Evolutionary conservation across 2,888 invertebrate genomes (phyloP).

Genomic region (Tolmerus cingulatus): DNA sequence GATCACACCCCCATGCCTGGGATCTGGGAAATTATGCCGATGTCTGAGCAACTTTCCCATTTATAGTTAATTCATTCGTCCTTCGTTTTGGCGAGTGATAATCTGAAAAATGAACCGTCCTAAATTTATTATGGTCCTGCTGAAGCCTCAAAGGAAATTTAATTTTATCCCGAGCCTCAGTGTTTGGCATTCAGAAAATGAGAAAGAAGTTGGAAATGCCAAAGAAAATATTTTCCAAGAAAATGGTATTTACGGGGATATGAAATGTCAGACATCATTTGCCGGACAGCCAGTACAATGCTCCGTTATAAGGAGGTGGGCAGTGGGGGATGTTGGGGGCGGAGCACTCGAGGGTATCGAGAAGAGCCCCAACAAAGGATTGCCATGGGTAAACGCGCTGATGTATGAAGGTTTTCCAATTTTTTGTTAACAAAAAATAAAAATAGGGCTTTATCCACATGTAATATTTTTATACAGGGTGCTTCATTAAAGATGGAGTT

Average conservation of each 20-base stretch:
- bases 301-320: background rate
- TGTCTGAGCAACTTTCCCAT: background rate
- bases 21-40: background rate
- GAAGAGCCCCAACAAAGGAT: background rate
- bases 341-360: background rate
- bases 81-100: background rate
- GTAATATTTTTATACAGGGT: too few species aligned
- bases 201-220: background rate
- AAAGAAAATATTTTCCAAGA: background rate
- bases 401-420: background rate
- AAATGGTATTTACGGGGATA: background rate
- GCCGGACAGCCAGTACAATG: background rate
- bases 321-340: background rate
- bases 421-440: background rate
- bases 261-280: background rate
- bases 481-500: too few species aligned
- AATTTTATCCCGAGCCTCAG: background rate
- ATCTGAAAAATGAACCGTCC: background rate
- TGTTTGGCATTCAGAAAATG: background rate
- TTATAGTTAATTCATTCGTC: background rate
- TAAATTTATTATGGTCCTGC: background rate
- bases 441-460: too few species aligned
- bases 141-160: background rate
- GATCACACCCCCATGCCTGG: background rate
- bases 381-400: background rate